A percentile compares a stretch with the other conserved stretches of the same genome.
These are phyloP conservation scores for Heliconius ismenius DNA, from an alignment of 2,888 invertebrate genomes.

Conservation along the genomic window DNA sequence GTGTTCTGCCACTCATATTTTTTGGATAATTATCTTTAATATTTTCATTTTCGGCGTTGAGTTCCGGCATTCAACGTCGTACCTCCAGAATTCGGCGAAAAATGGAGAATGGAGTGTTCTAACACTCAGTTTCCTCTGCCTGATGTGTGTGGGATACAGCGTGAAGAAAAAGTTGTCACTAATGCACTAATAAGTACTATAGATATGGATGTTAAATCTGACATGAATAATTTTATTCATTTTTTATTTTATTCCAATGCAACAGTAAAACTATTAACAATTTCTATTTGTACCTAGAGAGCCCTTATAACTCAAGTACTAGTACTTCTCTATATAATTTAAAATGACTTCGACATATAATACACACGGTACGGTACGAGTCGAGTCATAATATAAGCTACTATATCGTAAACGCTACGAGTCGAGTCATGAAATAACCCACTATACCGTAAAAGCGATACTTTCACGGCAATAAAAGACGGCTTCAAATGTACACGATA, in stretches of 20 bases:
- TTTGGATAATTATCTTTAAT: too few species aligned
- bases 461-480: slow-evolving; percentile 20
- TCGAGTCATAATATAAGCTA: slow-evolving; percentile 2
- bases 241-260: neutral
- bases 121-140: neutral
- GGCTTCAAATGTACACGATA: slow-evolving; percentile 19
- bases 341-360: neutral
- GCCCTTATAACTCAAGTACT: neutral
- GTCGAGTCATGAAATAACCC: slow-evolving; percentile 17
- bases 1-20: too few species aligned
- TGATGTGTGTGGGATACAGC: neutral
- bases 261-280: neutral
- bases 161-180: too few species aligned
- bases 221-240: too few species aligned
- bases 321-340: neutral
- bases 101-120: neutral
- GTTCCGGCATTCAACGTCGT: too few species aligned
- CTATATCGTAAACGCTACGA: too few species aligned
- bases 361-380: neutral
- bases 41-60: too few species aligned
- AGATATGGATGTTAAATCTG: too few species aligned
- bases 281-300: neutral
- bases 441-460: slow-evolving; percentile 6
- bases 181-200: too few species aligned
- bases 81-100: too few species aligned